phyloP scores from a whole-genome alignment of 2,797 vertebrate species.

The Trematomus bernacchii region DNA sequence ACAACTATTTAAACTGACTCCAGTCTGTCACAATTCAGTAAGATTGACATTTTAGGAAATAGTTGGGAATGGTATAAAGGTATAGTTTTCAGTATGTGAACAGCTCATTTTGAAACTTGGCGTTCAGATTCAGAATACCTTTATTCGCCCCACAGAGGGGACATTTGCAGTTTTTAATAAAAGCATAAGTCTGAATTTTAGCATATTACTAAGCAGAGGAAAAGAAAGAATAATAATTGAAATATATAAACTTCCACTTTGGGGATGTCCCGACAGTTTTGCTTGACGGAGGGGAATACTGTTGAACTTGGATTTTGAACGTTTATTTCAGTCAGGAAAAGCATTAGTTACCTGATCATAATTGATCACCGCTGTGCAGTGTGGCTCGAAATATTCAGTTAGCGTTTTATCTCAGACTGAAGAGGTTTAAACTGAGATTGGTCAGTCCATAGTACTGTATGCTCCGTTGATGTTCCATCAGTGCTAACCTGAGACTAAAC shows the following conservation, averaged over 20 bases:
- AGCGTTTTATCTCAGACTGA: too few species aligned
- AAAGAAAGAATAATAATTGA: background rate
- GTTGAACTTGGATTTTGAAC: background rate
- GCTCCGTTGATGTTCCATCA: too few species aligned
- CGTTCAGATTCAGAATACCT: too few species aligned
- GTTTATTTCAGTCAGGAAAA: background rate
- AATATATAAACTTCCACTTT: background rate
- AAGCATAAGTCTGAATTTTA: too few species aligned
- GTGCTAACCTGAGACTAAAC: too few species aligned
- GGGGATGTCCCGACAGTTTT: background rate
- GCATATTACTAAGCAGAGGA: too few species aligned
- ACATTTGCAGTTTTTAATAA: too few species aligned
- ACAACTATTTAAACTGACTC: background rate
- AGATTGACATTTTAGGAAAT: background rate
- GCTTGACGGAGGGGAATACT: background rate
- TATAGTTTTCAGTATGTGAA: background rate
- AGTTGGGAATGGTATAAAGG: background rate
- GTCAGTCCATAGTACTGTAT: too few species aligned
- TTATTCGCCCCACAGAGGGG: too few species aligned
- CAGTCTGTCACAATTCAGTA: background rate
- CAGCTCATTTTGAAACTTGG: background rate
- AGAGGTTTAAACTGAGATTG: too few species aligned
- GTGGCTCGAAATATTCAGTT: too few species aligned
- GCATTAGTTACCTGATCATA: background rate
- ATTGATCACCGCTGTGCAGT: too few species aligned